Evolutionary conservation across 2,113 vertebrate genomes (phyloP).

Genomic region (Myotis davidii): DNA sequence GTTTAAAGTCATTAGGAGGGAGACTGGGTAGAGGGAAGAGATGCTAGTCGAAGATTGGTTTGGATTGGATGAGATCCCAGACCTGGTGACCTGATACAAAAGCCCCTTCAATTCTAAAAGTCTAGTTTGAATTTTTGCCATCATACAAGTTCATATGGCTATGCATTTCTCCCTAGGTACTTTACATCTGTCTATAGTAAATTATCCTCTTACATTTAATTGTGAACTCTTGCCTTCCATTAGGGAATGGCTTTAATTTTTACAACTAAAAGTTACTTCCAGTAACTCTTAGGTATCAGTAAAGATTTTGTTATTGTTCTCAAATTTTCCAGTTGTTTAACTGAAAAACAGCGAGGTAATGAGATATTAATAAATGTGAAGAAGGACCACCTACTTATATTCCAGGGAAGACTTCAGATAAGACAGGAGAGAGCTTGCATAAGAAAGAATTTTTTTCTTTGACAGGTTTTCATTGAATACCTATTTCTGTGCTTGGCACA

Average conservation of each 20-base stretch:
- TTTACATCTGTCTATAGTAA: not conserved
- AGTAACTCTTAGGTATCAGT: not conserved
- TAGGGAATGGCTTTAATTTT: not conserved
- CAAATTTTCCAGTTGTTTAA: conserved; percentile 6
- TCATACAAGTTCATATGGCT: not conserved
- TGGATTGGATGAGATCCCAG: not conserved
- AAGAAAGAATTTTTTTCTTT: not conserved
- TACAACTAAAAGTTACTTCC: not conserved
- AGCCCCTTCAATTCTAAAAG: not conserved
- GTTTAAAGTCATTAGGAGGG: not conserved
- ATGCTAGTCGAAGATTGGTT: not conserved
- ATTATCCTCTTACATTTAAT: not conserved
- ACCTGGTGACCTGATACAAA: not conserved
- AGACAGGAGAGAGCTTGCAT: not conserved
- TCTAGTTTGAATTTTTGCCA: not conserved
- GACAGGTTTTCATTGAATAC: not conserved
- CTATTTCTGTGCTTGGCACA: conserved; percentile 1
- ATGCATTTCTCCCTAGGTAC: not conserved
- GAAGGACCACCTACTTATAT: not conserved
- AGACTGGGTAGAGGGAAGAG: not conserved
- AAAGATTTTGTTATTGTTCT: conserved; percentile 21
- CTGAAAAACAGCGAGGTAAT: not conserved
- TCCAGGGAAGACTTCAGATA: not conserved
- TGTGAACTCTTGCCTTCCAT: not conserved
- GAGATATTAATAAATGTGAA: not conserved